Evolutionary conservation across 2,888 invertebrate species (phyloP).

Genomic region (Epirrhoe tristata): DNA sequence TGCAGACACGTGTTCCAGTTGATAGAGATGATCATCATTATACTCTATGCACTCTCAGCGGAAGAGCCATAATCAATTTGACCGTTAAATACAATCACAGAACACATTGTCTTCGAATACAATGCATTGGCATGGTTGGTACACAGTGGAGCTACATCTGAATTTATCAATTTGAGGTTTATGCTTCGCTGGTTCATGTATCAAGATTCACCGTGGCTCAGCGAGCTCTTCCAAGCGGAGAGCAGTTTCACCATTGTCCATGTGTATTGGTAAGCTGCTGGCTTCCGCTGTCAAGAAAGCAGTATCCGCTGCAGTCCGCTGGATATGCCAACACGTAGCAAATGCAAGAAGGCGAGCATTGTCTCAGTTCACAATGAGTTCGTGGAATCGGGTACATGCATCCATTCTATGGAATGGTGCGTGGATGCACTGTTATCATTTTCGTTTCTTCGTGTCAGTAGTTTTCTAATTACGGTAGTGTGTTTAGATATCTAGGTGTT

Average conservation of each 20-base stretch:
- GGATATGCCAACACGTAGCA: slow-evolving; percentile 20
- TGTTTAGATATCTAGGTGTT: slow-evolving; percentile 28
- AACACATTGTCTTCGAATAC: slow-evolving; percentile 26
- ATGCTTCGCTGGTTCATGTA: slow-evolving; percentile 11
- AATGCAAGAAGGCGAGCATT: slow-evolving; percentile 47
- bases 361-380: slow-evolving; percentile 47
- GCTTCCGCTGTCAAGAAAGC: slow-evolving; percentile 17
- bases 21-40: slow-evolving; percentile 31
- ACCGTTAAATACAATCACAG: slow-evolving; percentile 10
- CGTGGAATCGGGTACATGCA: slow-evolving; percentile 48
- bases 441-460: slow-evolving; percentile 39
- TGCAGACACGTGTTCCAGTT: slow-evolving; percentile 33
- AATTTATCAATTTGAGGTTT: slow-evolving; percentile 20
- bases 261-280: slow-evolving; percentile 8
- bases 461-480: slow-evolving; percentile 31
- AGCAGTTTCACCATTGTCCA: slow-evolving; percentile 16
- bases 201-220: not conserved
- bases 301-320: slow-evolving; percentile 8
- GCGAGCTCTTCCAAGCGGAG: slow-evolving; percentile 2
- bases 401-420: slow-evolving; percentile 45
- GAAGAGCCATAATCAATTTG: slow-evolving; percentile 18
- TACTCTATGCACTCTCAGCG: slow-evolving; percentile 29
- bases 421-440: slow-evolving; percentile 43
- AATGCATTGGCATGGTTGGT: slow-evolving; percentile 16
- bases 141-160: slow-evolving; percentile 10